These are phyloP conservation scores for Thunnus thynnus DNA, from an alignment of 2,113 vertebrate genomes.

Conservation along the genomic window DNA sequence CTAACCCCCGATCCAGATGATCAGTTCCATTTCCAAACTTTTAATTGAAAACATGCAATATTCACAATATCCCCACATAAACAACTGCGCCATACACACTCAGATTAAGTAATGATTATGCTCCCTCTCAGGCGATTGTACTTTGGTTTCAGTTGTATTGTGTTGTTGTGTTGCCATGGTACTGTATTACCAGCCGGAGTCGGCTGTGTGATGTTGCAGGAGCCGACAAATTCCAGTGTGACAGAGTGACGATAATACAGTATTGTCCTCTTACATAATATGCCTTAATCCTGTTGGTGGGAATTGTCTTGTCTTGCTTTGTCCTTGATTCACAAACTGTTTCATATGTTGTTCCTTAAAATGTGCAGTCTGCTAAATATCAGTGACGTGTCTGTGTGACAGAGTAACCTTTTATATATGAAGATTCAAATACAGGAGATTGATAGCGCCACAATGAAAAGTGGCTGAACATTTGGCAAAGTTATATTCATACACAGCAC, in stretches of 20 bases:
- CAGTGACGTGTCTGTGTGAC: background rate
- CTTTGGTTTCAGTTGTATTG: slow-evolving; percentile 22
- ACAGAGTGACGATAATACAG: slow-evolving; percentile 19
- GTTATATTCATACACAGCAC: no score
- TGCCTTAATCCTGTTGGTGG: slow-evolving; percentile 1
- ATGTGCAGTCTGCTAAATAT: background rate
- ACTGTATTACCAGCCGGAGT: background rate
- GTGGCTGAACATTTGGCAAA: no score
- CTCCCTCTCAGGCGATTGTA: background rate
- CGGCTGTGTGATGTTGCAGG: background rate
- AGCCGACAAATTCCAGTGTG: slow-evolving; percentile 38
- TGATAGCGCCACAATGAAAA: background rate
- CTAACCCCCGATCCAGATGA: background rate
- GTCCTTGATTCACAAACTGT: background rate
- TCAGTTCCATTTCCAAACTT: background rate
- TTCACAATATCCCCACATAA: background rate
- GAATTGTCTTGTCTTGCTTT: background rate
- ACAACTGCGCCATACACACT: background rate
- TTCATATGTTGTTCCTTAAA: background rate
- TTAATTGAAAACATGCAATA: background rate
- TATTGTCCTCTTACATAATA: slow-evolving; percentile 1
- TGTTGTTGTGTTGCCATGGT: slow-evolving; percentile 54
- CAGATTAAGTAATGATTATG: no score
- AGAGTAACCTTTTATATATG: background rate
- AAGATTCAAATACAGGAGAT: background rate